These are phyloP conservation scores for Cyrtonyx montezumae DNA, from an alignment of 2,113 vertebrate species.

Conservation along the genomic window DNA sequence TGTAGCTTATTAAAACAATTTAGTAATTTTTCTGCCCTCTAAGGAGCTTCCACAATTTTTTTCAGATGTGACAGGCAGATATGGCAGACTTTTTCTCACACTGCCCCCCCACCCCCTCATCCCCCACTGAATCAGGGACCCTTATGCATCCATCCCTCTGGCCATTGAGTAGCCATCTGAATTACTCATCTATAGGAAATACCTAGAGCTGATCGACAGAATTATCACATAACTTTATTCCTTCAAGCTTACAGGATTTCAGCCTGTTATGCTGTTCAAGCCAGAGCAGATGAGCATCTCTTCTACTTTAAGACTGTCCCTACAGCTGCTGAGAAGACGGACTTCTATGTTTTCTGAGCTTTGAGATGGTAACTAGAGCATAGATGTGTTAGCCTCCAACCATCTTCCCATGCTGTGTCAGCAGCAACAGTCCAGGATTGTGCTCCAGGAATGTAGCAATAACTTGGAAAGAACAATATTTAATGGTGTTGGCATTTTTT, in stretches of 20 bases:
- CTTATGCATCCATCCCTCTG: neutral
- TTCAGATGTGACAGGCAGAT: no score
- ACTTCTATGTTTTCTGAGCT: neutral
- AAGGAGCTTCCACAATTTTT: neutral
- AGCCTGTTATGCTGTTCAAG: neutral
- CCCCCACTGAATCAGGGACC: neutral
- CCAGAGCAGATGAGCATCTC: neutral
- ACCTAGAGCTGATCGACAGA: neutral
- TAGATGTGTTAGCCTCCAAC: neutral
- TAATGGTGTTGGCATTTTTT: neutral
- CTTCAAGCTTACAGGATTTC: neutral
- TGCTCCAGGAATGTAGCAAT: neutral
- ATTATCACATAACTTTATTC: rapidly evolving
- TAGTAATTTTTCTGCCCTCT: neutral
- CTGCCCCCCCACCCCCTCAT: no score
- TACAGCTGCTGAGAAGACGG: neutral
- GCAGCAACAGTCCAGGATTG: neutral
- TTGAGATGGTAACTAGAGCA: neutral
- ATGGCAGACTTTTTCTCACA: no score
- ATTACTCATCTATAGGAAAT: neutral
- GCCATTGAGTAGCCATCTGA: neutral
- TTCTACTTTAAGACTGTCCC: neutral
- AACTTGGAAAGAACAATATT: constrained; percentile 39
- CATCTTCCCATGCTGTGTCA: neutral
- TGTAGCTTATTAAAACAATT: neutral